These are phyloP conservation scores for Hypomesus transpacificus DNA, from an alignment of 2,113 vertebrate genomes.

Conservation along the genomic window DNA sequence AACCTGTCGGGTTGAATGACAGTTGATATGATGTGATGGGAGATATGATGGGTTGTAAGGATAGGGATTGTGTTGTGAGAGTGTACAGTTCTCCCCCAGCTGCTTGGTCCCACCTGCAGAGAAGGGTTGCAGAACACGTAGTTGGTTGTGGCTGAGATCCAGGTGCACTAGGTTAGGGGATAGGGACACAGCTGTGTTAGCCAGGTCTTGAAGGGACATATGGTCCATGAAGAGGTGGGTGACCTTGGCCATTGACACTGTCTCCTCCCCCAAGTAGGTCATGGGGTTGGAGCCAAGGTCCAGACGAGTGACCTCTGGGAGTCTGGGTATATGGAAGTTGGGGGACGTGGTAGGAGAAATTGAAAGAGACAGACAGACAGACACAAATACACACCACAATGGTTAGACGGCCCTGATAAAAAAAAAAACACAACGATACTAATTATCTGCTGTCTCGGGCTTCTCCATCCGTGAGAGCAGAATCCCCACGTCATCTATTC, in stretches of 20 bases:
- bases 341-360: conserved; percentile 1
- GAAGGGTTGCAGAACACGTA: conserved; percentile 78
- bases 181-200: conserved; percentile 71
- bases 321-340: conserved; percentile 44
- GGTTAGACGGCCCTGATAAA: not conserved
- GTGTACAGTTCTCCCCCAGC: too few relatives aligned
- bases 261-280: conserved; percentile 83
- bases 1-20: conserved; percentile 23
- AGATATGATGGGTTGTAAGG: too few relatives aligned
- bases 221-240: conserved; percentile 84
- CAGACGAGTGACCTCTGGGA: conserved; percentile 72
- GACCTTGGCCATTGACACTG: conserved; percentile 80
- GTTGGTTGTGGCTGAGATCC: conserved; percentile 85
- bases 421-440: too few relatives aligned
- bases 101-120: conserved; percentile 38
- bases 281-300: conserved; percentile 91
- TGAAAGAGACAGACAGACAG: not conserved
- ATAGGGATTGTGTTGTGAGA: too few relatives aligned
- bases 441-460: too few relatives aligned
- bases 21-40: too few relatives aligned
- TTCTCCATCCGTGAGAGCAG: too few relatives aligned
- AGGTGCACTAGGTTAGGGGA: conserved; percentile 77
- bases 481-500: too few relatives aligned
- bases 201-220: conserved; percentile 85
- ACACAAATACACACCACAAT: not conserved